These are phyloP conservation scores for Phyllopteryx taeniolatus DNA, from an alignment of 2,113 vertebrate species.

Conservation along the genomic window DNA sequence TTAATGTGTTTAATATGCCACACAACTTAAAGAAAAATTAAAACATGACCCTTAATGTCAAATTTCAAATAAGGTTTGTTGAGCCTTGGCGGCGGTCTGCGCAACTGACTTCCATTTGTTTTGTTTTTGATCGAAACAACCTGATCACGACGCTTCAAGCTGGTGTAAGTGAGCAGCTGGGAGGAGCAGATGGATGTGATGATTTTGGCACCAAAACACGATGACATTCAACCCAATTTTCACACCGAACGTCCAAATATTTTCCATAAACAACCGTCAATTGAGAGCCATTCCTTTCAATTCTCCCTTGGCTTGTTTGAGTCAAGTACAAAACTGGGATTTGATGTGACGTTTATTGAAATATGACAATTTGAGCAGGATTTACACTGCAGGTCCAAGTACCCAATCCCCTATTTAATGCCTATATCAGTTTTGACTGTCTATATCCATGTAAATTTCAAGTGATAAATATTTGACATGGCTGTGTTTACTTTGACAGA, in stretches of 20 bases:
- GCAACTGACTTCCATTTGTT: not conserved
- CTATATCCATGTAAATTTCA: not conserved
- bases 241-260: not conserved
- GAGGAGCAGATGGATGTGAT: conserved; percentile 4
- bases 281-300: not conserved
- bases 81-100: not conserved
- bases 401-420: too few relatives aligned
- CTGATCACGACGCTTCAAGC: not conserved
- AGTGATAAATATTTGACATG: not conserved
- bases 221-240: not conserved
- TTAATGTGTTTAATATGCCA: too few relatives aligned
- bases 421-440: not conserved
- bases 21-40: too few relatives aligned
- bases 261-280: not conserved
- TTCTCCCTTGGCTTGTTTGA: not conserved
- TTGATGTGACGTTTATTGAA: not conserved
- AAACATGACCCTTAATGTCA: not conserved
- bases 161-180: not conserved
- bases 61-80: not conserved
- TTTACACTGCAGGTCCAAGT: not conserved
- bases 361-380: not conserved
- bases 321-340: not conserved
- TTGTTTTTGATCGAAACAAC: not conserved
- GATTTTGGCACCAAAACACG: not conserved
- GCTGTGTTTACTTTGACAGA: not conserved